Evolutionary conservation across 2,113 vertebrate species (phyloP), one percentile per base, ranked within the genome.

Genomic region (Parus major): DNA sequence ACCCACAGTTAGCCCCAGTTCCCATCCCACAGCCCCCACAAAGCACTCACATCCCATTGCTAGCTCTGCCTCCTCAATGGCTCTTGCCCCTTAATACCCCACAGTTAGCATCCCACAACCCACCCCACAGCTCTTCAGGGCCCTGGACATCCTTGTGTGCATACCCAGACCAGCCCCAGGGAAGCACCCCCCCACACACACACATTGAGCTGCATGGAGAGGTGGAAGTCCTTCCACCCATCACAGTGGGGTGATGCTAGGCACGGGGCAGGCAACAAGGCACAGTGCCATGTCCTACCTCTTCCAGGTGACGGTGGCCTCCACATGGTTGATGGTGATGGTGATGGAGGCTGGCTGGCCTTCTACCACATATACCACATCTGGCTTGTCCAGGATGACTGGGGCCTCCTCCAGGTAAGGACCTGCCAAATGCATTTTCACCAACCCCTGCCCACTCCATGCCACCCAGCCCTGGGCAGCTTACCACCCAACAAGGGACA

Each of bases 261-360:
- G 52, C 57, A 27, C 2, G 0, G 36, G 28, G 16, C 31, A 75
- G 52, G 41, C 50, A 64, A 17, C 4, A 17, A 22, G 33, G 35
- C 9, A 35, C 39, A 44, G 68, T 2, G 2, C 50, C 55, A 35
- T 41, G n/a, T 61, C 93, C 73, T 98, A 99, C 99, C 98, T 99
- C 95, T 98, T 99, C 99, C 99, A 99, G 88, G 98, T 95, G 92
- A 99, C 97, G 0, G 97, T 96, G 60, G 99, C 98, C 44, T 99
- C 98, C 90, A 99, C 99, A 0, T 99, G 99, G 93, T 99, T 99
- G 78, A 99, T 98, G 25, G 99, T 99, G 91, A 99, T 71, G 1
- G 98, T 98, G 89, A 99, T 96, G 24, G 97, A 98, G 85, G 98
- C 97, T 1, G 98, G 98, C 95, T 99, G 99, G 87, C 99, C 99